These are phyloP conservation scores for Alcis repandata DNA, from an alignment of 2,888 invertebrate genomes.

Conservation along the genomic window DNA sequence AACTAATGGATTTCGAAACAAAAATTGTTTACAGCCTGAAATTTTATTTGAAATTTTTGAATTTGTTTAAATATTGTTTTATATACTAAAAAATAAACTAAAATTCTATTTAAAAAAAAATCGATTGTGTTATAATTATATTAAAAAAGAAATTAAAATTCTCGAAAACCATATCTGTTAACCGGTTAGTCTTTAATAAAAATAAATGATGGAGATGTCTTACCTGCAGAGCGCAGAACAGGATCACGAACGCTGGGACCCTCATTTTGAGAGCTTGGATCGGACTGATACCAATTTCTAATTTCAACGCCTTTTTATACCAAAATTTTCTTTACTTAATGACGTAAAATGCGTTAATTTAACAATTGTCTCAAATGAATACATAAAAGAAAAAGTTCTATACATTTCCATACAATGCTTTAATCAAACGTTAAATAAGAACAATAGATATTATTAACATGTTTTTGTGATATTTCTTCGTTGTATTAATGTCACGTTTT, in stretches of 20 bases:
- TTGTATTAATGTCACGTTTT: not conserved
- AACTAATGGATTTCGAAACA: too few relatives aligned
- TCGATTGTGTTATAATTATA: too few relatives aligned
- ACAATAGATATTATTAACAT: conserved; percentile 69
- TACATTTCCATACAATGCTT: conserved; percentile 59
- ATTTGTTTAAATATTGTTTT: too few relatives aligned
- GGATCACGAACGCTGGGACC: conserved; percentile 80
- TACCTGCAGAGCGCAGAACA: conserved; percentile 80
- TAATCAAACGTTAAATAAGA: conserved; percentile 55
- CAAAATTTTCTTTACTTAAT: conserved; percentile 52
- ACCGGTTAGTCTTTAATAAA: too few relatives aligned
- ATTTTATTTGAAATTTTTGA: too few relatives aligned
- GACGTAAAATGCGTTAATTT: conserved; percentile 49
- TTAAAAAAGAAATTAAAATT: too few relatives aligned
- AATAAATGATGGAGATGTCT: conserved; percentile 48
- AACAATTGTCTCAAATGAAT: conserved; percentile 60
- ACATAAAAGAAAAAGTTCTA: conserved; percentile 54
- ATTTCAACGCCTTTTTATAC: conserved; percentile 69
- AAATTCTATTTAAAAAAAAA: too few relatives aligned
- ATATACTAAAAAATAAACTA: too few relatives aligned
- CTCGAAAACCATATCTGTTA: too few relatives aligned
- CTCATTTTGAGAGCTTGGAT: conserved; percentile 82
- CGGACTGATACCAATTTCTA: conserved; percentile 70
- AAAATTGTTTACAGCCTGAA: too few relatives aligned
- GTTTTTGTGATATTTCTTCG: conserved; percentile 32